phyloP scores from a whole-genome alignment of 2,888 invertebrate species.

The Trachelus iudaicus region DNA sequence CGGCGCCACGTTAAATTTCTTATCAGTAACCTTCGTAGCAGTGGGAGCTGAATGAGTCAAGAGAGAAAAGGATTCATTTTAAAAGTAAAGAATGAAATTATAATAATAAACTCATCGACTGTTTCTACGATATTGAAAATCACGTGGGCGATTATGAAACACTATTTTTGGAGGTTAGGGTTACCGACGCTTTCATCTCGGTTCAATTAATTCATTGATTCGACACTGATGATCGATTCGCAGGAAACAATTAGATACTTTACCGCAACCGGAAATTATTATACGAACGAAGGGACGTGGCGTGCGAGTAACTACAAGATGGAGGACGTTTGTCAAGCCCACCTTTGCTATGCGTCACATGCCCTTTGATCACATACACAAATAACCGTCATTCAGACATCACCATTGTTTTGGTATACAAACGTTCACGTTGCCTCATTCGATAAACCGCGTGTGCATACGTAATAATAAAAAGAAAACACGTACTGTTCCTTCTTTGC shows the following conservation, averaged over 20 bases:
- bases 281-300: slow-evolving; percentile 23
- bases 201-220: slow-evolving; percentile 32
- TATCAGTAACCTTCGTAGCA: background rate
- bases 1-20: background rate
- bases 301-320: slow-evolving; percentile 17
- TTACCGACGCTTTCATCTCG: background rate
- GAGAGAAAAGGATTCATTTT: background rate
- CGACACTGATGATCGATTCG: slow-evolving; percentile 20
- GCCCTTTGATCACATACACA: slow-evolving; percentile 41
- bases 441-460: slow-evolving; percentile 42
- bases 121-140: too few species aligned
- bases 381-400: slow-evolving; percentile 28
- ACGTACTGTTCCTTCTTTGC: slow-evolving; percentile 40
- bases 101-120: background rate
- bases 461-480: slow-evolving; percentile 36
- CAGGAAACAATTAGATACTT: slow-evolving; percentile 53
- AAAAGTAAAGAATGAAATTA: background rate
- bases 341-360: slow-evolving; percentile 33
- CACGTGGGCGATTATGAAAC: background rate
- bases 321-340: background rate
- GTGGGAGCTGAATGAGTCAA: background rate
- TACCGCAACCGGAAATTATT: slow-evolving; percentile 43
- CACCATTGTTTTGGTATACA: slow-evolving; percentile 46
- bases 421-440: slow-evolving; percentile 38
- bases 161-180: background rate